phyloP scores from a whole-genome alignment of 2,113 vertebrate genomes.

The Aepyceros melampus region DNA sequence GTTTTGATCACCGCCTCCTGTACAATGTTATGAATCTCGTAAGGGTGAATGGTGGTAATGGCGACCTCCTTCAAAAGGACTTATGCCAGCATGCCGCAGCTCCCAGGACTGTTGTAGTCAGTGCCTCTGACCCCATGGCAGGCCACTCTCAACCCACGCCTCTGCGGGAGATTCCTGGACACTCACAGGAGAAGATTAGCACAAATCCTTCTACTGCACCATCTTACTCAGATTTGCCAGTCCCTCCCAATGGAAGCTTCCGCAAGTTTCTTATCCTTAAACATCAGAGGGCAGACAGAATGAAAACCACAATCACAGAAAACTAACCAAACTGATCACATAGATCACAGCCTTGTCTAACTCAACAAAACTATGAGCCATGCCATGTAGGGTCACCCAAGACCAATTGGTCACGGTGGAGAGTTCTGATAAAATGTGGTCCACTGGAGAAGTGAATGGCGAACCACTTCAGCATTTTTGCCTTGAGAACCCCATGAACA shows the following conservation, averaged over 20 bases:
- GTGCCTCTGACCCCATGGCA: neutral
- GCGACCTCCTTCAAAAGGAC: neutral
- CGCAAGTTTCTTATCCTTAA: neutral
- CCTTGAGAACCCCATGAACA: neutral
- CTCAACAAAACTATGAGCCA: too few relatives aligned
- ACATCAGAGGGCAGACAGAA: neutral
- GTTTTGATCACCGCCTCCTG: neutral
- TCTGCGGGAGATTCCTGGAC: rapidly evolving
- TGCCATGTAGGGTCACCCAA: neutral
- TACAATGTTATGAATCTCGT: neutral
- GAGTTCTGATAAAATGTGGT: neutral
- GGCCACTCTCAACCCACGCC: neutral
- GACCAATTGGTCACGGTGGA: neutral
- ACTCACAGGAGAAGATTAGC: neutral
- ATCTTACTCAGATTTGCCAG: neutral
- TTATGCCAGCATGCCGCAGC: neutral
- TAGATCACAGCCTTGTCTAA: neutral
- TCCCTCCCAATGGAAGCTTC: neutral
- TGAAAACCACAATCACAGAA: neutral
- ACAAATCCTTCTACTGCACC: neutral
- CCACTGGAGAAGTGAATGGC: neutral
- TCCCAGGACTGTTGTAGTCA: neutral
- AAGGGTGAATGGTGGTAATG: neutral
- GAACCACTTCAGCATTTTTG: neutral
- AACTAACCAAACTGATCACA: neutral